These are phyloP conservation scores for Carcina quercana DNA, from an alignment of 2,888 invertebrate species.

Conservation along the genomic window DNA sequence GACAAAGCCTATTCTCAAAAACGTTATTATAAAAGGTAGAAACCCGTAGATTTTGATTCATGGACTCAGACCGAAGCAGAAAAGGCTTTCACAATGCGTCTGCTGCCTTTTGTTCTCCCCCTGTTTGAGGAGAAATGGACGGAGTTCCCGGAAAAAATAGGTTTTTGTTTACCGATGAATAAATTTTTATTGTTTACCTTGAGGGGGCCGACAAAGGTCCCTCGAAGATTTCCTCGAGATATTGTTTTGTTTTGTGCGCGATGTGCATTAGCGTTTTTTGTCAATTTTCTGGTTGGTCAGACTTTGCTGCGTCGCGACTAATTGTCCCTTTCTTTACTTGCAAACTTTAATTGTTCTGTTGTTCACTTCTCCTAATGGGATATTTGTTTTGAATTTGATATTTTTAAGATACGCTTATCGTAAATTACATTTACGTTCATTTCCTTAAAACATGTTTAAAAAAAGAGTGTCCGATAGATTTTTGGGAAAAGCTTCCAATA, in stretches of 20 bases:
- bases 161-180: constrained; percentile 53
- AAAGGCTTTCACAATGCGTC: constrained; percentile 40
- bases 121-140: constrained; percentile 37
- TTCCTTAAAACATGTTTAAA: no score
- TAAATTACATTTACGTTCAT: no score
- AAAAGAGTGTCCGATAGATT: no score
- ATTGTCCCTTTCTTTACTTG: no score
- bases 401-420: no score
- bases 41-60: constrained; percentile 35
- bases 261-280: constrained; percentile 2
- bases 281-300: not conserved
- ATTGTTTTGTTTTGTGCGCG: constrained; percentile 17
- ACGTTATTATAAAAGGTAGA: constrained; percentile 19
- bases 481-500: no score
- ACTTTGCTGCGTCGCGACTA: not conserved
- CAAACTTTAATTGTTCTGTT: no score
- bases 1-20: constrained; percentile 8
- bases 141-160: constrained; percentile 46
- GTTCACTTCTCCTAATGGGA: no score
- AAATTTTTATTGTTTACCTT: constrained; percentile 42
- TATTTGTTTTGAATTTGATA: no score
- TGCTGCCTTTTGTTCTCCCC: constrained; percentile 42
- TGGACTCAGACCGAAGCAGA: no score
- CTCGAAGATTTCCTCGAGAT: no score
- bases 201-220: constrained; percentile 26